A percentile compares a stretch with the other conserved stretches of the same genome.
These are phyloP conservation scores for Hololepta plana DNA, from an alignment of 2,888 invertebrate species.

Conservation along the genomic window DNA sequence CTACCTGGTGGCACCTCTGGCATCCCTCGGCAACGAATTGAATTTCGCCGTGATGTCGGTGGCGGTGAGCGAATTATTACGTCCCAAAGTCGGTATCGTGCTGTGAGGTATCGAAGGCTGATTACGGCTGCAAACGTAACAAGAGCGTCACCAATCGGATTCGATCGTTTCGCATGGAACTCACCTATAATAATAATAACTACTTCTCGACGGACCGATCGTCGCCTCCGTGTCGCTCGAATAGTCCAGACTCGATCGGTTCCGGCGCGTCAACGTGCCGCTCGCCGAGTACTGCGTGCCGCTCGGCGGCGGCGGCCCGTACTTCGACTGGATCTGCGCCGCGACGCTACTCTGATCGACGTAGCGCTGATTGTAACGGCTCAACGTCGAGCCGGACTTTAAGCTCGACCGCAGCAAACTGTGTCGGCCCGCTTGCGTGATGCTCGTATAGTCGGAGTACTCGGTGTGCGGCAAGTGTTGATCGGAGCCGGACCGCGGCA, in stretches of 20 bases:
- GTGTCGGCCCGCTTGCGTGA: constrained; percentile 50
- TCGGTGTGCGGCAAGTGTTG: constrained; percentile 78
- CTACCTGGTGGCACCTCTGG: constrained; percentile 41
- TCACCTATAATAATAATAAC: constrained; percentile 48
- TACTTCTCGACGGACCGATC: constrained; percentile 57
- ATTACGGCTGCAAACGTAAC: constrained; percentile 5
- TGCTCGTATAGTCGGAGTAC: constrained; percentile 64
- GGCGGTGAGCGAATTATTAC: constrained; percentile 29
- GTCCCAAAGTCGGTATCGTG: constrained; percentile 26
- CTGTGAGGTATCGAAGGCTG: constrained; percentile 19
- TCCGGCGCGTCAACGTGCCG: constrained; percentile 49
- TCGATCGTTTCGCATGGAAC: constrained; percentile 2
- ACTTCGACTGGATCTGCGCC: constrained; percentile 28
- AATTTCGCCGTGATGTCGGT: constrained; percentile 48
- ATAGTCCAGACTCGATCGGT: constrained; percentile 67
- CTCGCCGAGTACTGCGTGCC: constrained; percentile 25
- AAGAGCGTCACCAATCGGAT: not conserved
- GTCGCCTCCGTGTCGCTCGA: constrained; percentile 94
- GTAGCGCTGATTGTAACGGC: constrained; percentile 41
- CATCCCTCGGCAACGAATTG: constrained; percentile 53
- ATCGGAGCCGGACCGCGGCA: constrained; percentile 82
- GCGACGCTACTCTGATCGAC: constrained; percentile 37
- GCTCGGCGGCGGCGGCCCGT: constrained; percentile 16
- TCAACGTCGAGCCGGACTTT: constrained; percentile 41
- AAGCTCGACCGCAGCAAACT: constrained; percentile 66